These are phyloP conservation scores for Pygoscelis antarcticus DNA, from an alignment of 2,113 vertebrate genomes.

Conservation along the genomic window DNA sequence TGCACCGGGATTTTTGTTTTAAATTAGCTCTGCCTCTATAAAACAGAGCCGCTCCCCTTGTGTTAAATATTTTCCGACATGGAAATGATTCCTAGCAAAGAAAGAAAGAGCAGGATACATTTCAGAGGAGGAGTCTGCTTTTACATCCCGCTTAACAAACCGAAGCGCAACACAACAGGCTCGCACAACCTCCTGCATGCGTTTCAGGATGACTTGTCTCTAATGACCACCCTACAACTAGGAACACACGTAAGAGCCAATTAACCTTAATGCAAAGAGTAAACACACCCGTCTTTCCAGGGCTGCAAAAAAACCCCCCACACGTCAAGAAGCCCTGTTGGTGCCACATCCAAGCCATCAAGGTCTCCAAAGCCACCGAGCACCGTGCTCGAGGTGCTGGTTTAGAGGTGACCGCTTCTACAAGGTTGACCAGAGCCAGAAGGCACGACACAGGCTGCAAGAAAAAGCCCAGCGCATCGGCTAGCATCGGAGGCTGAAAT, in stretches of 20 bases:
- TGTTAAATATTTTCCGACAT: neutral
- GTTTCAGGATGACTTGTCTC: neutral
- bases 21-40: neutral
- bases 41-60: neutral
- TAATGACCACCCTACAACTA: neutral
- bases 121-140: neutral
- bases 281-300: neutral
- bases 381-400: neutral
- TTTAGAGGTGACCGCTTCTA: neutral
- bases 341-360: neutral
- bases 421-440: neutral
- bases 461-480: neutral
- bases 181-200: neutral
- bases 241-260: neutral
- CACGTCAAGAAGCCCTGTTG: fast-evolving
- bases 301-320: neutral
- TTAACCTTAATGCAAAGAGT: neutral
- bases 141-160: neutral
- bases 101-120: neutral
- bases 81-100: neutral
- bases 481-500: neutral
- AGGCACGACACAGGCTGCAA: neutral
- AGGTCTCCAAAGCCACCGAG: neutral
- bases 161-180: neutral
- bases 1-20: neutral